Evolutionary conservation across 2,888 invertebrate genomes (phyloP).

Genomic region (Ommatoiulus sabulosus): DNA sequence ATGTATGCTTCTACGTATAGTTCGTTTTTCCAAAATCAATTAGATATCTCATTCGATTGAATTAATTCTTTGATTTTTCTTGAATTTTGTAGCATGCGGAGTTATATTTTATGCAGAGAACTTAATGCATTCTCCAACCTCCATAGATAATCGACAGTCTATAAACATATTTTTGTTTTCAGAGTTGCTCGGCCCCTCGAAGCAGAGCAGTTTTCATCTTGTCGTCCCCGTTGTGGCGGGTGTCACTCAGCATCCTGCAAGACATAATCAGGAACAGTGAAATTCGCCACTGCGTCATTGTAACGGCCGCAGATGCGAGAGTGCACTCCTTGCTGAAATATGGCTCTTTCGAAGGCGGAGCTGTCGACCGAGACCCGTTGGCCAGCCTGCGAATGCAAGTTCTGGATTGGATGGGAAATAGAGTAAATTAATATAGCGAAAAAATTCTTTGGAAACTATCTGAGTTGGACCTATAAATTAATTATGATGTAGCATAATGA

Average conservation of each 20-base stretch:
- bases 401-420: constrained; percentile 73
- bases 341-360: constrained; percentile 67
- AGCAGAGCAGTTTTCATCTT: constrained; percentile 73
- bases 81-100: no score
- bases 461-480: no score
- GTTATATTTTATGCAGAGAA: no score
- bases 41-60: no score
- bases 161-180: neutral
- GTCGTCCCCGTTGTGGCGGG: constrained; percentile 72
- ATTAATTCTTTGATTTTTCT: no score
- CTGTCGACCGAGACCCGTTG: constrained; percentile 61
- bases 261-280: constrained; percentile 75
- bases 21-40: no score
- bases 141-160: no score
- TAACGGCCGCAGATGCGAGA: constrained; percentile 73
- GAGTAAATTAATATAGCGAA: no score
- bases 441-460: no score
- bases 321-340: constrained; percentile 71
- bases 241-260: constrained; percentile 72
- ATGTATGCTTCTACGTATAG: no score
- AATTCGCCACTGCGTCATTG: constrained; percentile 74
- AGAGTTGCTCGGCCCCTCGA: neutral
- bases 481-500: no score
- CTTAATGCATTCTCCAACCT: no score
- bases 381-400: constrained; percentile 68